These are phyloP conservation scores for Porites rus DNA, from an alignment of 92 coral and sea anemone species.

Conservation along the genomic window DNA sequence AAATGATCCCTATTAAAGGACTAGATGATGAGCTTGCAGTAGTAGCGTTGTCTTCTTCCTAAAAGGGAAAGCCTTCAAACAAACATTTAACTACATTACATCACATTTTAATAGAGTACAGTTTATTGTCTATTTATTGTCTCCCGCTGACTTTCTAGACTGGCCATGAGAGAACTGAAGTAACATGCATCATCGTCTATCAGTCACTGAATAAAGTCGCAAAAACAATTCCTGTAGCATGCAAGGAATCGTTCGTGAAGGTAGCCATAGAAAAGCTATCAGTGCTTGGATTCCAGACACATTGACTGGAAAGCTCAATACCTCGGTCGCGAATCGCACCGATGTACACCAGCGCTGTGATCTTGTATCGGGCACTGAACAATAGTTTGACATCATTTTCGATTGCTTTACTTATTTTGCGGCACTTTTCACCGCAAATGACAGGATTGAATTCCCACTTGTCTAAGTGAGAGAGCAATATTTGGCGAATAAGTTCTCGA, in stretches of 20 bases:
- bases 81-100: background rate
- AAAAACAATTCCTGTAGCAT: slow-evolving; percentile 78
- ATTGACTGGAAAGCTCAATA: slow-evolving; percentile 72
- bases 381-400: slow-evolving; percentile 76
- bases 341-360: slow-evolving; percentile 68
- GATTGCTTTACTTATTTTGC: slow-evolving; percentile 55
- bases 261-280: slow-evolving; percentile 78
- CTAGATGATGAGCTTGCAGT: no score
- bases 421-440: slow-evolving; percentile 74
- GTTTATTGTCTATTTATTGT: background rate
- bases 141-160: background rate
- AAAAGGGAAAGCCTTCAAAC: no score
- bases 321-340: slow-evolving; percentile 78
- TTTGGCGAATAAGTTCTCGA: slow-evolving; percentile 56
- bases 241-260: slow-evolving; percentile 53
- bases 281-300: slow-evolving; percentile 77
- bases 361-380: slow-evolving; percentile 56
- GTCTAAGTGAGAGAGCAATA: slow-evolving; percentile 57
- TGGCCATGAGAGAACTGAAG: background rate
- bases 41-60: no score
- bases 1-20: no score
- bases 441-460: slow-evolving; percentile 72
- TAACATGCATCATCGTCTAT: slow-evolving; percentile 17
- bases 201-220: slow-evolving; percentile 70
- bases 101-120: background rate